These are phyloP conservation scores for Thalassaphorura encarpata DNA, from an alignment of 1,140 invertebrate genomes.

Conservation along the genomic window DNA sequence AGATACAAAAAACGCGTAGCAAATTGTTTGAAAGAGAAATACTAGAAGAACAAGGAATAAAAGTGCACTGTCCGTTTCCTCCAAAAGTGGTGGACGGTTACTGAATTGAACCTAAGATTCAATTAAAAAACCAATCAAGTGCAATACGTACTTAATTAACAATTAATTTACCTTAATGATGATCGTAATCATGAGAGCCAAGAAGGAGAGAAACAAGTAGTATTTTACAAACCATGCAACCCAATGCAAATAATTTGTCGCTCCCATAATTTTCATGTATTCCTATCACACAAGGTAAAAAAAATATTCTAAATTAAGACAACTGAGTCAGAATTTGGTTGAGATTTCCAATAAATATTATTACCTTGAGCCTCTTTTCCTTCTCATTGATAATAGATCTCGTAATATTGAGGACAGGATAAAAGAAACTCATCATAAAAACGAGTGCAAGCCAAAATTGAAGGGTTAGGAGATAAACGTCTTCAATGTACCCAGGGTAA, in stretches of 20 bases:
- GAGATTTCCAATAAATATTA: no score
- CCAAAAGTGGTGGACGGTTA: no score
- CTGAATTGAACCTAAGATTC: no score
- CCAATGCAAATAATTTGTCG: conserved; percentile 72
- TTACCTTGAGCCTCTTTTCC: conserved; percentile 44
- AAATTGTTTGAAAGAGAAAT: conserved; percentile 49
- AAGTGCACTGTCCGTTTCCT: no score
- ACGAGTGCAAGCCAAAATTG: conserved; percentile 62
- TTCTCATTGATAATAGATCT: conserved; percentile 50
- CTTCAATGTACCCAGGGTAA: conserved; percentile 59
- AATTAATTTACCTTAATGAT: no score
- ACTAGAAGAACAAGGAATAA: no score
- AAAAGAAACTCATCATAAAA: conserved; percentile 64
- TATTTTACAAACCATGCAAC: conserved; percentile 69
- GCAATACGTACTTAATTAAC: no score
- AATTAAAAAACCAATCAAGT: no score
- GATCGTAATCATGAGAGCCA: no score
- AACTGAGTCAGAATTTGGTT: background rate
- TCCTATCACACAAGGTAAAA: conserved; percentile 44
- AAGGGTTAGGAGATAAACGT: conserved; percentile 55
- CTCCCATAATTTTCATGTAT: conserved; percentile 80
- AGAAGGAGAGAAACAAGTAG: conserved; percentile 55
- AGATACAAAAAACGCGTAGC: conserved; percentile 56
- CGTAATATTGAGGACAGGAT: conserved; percentile 66
- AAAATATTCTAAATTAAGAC: background rate